A percentile compares a stretch with the other conserved stretches of the same genome.
These are phyloP conservation scores for Seira ritae DNA, from an alignment of 2,888 invertebrate genomes.

Conservation along the genomic window DNA sequence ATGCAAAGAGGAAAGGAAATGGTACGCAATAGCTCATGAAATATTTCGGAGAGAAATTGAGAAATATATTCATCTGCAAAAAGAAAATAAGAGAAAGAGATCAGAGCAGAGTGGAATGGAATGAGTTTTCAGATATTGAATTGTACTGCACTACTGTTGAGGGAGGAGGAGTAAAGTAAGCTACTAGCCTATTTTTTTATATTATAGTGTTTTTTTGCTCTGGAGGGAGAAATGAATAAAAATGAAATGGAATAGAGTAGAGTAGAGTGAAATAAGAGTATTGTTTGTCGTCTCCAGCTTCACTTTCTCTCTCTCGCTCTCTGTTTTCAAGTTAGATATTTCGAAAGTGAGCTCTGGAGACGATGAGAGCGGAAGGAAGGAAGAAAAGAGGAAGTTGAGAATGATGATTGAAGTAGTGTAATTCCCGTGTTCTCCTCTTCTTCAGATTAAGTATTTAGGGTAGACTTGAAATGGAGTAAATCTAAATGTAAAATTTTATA, in stretches of 20 bases:
- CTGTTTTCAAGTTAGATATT: neutral
- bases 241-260: neutral
- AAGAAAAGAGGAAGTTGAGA: neutral
- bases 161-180: neutral
- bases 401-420: neutral
- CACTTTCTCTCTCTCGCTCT: too few relatives aligned
- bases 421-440: neutral
- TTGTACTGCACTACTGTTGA: neutral
- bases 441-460: neutral
- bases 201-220: neutral
- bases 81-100: too few relatives aligned
- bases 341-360: slow-evolving; percentile 8
- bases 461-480: too few relatives aligned
- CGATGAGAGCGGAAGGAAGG: neutral
- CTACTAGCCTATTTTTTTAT: neutral
- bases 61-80: too few relatives aligned
- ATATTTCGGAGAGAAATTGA: slow-evolving; percentile 1
- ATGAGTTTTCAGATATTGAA: too few relatives aligned
- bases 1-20: neutral
- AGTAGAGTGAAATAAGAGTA: neutral
- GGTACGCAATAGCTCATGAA: slow-evolving; percentile 11
- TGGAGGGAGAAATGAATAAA: neutral
- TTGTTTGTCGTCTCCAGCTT: neutral
- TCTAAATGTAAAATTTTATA: too few relatives aligned
- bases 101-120: too few relatives aligned